phyloP scores from a whole-genome alignment of 2,113 vertebrate genomes.

The Ammodytes marinus region DNA sequence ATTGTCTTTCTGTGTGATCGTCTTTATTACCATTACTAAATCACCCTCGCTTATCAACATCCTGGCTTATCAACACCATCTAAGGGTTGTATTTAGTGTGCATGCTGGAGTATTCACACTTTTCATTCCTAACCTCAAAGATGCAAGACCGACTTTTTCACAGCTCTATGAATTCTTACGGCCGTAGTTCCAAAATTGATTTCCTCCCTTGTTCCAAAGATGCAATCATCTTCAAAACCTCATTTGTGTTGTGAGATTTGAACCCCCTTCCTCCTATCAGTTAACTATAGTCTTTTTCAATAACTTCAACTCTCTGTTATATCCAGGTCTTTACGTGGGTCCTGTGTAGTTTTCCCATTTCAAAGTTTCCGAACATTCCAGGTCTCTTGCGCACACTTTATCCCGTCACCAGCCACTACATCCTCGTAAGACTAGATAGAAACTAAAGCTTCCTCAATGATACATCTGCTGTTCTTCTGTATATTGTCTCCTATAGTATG shows the following conservation, averaged over 20 bases:
- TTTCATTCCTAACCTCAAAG: neutral
- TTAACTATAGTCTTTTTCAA: too few species aligned
- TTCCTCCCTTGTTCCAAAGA: neutral
- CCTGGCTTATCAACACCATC: slow-evolving; percentile 40
- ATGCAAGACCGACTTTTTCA: neutral
- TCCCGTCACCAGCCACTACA: neutral
- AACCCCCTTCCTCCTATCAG: neutral
- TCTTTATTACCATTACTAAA: slow-evolving; percentile 52
- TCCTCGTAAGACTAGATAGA: neutral
- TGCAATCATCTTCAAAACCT: neutral
- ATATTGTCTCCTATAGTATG: neutral
- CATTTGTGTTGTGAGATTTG: neutral
- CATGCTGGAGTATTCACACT: neutral
- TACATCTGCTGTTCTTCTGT: neutral
- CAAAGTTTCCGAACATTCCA: neutral
- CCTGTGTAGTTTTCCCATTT: neutral
- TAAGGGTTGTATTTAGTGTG: neutral
- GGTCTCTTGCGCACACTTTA: neutral
- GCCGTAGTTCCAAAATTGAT: neutral
- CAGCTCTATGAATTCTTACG: neutral
- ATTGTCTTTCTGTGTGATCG: slow-evolving; percentile 34
- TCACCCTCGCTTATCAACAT: slow-evolving; percentile 47
- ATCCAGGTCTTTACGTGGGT: neutral
- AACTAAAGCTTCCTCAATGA: neutral
- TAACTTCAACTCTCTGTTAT: too few species aligned